Percentiles rank a stretch among this genome's conserved stretches.
Conservation (phyloP, 2,113 vertebrate genomes). For the Lampris incognitus region DNA sequence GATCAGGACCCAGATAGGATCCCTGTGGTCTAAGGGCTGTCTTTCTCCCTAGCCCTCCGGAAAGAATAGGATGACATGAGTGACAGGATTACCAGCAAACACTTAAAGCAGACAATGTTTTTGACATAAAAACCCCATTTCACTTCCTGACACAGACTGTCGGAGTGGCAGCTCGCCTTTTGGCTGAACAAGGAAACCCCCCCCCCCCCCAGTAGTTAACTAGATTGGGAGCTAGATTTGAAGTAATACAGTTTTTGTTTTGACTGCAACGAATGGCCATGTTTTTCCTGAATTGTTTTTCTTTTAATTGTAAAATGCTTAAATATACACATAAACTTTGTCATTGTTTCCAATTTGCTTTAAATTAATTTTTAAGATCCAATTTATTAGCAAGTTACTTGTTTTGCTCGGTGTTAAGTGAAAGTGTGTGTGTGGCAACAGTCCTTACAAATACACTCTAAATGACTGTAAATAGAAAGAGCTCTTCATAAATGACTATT, state of each 20-base stretch:
- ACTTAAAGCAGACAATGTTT: conserved; percentile 19
- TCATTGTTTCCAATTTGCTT: too few relatives aligned
- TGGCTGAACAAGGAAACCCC: conserved; percentile 1
- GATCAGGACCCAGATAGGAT: not conserved
- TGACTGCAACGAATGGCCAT: too few relatives aligned
- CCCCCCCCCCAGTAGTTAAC: not conserved
- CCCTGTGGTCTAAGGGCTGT: not conserved
- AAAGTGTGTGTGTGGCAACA: not conserved
- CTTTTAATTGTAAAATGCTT: too few relatives aligned
- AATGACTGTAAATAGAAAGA: conserved; percentile 39
- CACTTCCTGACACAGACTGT: conserved; percentile 28
- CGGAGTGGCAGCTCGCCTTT: conserved; percentile 33
- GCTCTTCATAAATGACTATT: conserved; percentile 18
- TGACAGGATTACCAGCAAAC: conserved; percentile 10
- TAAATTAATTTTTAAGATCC: too few relatives aligned
- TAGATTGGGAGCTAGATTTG: conserved; percentile 22
- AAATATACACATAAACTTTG: too few relatives aligned
- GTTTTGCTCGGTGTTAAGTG: not conserved
- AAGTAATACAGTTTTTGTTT: not conserved
- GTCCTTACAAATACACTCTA: conserved; percentile 3
- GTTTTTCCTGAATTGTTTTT: too few relatives aligned
- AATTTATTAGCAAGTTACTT: too few relatives aligned
- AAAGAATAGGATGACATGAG: conserved; percentile 12
- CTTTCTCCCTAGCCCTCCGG: not conserved
- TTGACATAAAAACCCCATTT: conserved; percentile 25